phyloP scores from a whole-genome alignment of 2,888 invertebrate species.

The Caenorhabditis sp. region DNA sequence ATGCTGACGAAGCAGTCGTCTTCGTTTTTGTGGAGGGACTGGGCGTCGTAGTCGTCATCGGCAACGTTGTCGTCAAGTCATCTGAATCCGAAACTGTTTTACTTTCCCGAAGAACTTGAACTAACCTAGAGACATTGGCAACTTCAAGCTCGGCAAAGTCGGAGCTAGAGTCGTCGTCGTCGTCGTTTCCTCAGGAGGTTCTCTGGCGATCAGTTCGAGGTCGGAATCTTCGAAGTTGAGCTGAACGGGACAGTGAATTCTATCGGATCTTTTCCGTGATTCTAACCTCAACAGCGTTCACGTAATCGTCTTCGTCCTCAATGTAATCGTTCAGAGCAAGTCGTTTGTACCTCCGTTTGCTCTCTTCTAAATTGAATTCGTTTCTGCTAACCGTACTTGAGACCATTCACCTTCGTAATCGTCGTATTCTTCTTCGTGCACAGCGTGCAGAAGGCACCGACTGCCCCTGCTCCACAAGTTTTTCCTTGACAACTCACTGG shows the following conservation, averaged over 20 bases:
- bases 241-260: slow-evolving; percentile 17
- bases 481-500: slow-evolving; percentile 60
- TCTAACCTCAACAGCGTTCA: slow-evolving; percentile 58
- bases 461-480: slow-evolving; percentile 60
- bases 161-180: slow-evolving; percentile 27
- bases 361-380: slow-evolving; percentile 30
- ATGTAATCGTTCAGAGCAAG: slow-evolving; percentile 52
- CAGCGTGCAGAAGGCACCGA: slow-evolving; percentile 64
- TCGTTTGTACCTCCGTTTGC: slow-evolving; percentile 18
- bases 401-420: slow-evolving; percentile 55
- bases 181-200: slow-evolving; percentile 24
- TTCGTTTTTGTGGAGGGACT: too few species aligned
- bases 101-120: neutral
- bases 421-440: slow-evolving; percentile 43
- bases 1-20: slow-evolving; percentile 13
- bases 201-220: slow-evolving; percentile 48
- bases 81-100: slow-evolving; percentile 1
- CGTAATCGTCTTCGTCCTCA: slow-evolving; percentile 58
- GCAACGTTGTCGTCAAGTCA: slow-evolving; percentile 36
- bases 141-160: slow-evolving; percentile 47
- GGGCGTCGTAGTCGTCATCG: slow-evolving; percentile 43
- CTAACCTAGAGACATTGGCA: slow-evolving; percentile 49
- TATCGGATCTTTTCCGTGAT: neutral
- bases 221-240: slow-evolving; percentile 57
- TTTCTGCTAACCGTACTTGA: neutral